These are phyloP conservation scores for Miltochrista miniata DNA, from an alignment of 2,888 invertebrate species.

Conservation along the genomic window DNA sequence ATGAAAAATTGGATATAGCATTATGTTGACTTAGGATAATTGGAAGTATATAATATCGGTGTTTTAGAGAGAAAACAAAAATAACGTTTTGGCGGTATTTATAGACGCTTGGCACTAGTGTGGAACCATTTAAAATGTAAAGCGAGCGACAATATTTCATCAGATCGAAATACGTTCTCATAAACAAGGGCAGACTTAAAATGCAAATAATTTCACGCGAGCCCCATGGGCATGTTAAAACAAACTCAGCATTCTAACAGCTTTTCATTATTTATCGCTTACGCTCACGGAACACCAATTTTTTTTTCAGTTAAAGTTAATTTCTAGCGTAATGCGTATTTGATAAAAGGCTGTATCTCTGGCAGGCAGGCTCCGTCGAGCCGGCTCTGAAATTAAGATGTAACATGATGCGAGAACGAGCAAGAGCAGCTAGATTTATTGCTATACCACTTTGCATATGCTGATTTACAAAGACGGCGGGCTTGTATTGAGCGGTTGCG, in stretches of 20 bases:
- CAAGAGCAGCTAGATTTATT: conserved; percentile 84
- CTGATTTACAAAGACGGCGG: conserved; percentile 83
- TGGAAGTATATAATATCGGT: conserved; percentile 30
- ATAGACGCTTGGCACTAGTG: conserved; percentile 36
- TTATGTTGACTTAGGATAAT: conserved; percentile 39
- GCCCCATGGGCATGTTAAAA: conserved; percentile 78
- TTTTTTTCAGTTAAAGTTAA: conserved; percentile 76
- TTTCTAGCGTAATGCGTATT: conserved; percentile 82
- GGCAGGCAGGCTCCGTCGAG: conserved; percentile 79
- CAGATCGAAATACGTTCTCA: conserved; percentile 59
- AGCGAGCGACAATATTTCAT: conserved; percentile 49
- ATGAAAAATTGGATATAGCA: conserved; percentile 30
- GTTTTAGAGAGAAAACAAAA: conserved; percentile 31
- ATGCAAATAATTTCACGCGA: conserved; percentile 74
- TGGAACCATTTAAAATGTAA: conserved; percentile 35
- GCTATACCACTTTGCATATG: conserved; percentile 85
- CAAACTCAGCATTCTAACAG: conserved; percentile 77
- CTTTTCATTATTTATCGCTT: conserved; percentile 76
- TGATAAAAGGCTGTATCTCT: conserved; percentile 83
- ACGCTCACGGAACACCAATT: conserved; percentile 67
- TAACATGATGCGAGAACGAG: conserved; percentile 85
- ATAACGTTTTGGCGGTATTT: conserved; percentile 27
- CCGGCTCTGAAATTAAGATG: conserved; percentile 84
- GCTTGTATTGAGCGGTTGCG: conserved; percentile 52
- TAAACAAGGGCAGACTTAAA: conserved; percentile 73